A percentile compares a stretch with the other conserved stretches of the same genome.
Evolutionary conservation across 2,888 invertebrate genomes (phyloP).

Genomic region (Parnassius orleans): DNA sequence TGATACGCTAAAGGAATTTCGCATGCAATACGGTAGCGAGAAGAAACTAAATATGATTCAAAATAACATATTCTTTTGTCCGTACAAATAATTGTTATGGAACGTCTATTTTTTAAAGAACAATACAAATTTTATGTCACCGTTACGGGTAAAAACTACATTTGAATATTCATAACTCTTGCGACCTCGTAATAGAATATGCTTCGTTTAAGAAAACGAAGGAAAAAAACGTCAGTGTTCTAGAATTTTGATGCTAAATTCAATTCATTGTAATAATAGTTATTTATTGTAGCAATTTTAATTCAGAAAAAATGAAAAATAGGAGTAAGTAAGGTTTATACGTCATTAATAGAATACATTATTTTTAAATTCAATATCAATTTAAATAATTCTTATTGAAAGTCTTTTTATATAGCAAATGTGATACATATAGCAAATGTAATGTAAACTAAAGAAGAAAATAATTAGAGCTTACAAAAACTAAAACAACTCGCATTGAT

Average conservation of each 20-base stretch:
- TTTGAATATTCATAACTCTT: constrained; percentile 59
- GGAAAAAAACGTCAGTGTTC: constrained; percentile 8
- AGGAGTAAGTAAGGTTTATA: too few relatives aligned
- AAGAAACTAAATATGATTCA: constrained; percentile 34
- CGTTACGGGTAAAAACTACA: constrained; percentile 68
- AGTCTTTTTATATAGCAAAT: too few relatives aligned
- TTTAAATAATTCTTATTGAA: too few relatives aligned
- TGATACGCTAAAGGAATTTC: constrained; percentile 3
- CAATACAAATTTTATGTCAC: constrained; percentile 72
- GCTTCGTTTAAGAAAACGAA: constrained; percentile 10
- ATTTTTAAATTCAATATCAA: too few relatives aligned
- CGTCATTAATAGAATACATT: too few relatives aligned
- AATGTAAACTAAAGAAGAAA: too few relatives aligned
- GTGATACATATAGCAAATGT: too few relatives aligned
- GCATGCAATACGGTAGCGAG: constrained; percentile 33
- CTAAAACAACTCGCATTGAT: too few relatives aligned
- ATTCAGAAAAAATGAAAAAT: too few relatives aligned
- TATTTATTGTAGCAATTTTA: too few relatives aligned
- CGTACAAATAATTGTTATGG: constrained; percentile 60
- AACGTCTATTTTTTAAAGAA: constrained; percentile 65
- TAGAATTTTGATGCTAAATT: neutral
- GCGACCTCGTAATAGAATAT: constrained; percentile 23
- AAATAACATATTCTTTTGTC: constrained; percentile 69
- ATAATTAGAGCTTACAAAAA: too few relatives aligned
- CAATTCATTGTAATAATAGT: too few relatives aligned